phyloP scores from a whole-genome alignment of 2,113 vertebrate species.

The Lasiurus borealis region DNA sequence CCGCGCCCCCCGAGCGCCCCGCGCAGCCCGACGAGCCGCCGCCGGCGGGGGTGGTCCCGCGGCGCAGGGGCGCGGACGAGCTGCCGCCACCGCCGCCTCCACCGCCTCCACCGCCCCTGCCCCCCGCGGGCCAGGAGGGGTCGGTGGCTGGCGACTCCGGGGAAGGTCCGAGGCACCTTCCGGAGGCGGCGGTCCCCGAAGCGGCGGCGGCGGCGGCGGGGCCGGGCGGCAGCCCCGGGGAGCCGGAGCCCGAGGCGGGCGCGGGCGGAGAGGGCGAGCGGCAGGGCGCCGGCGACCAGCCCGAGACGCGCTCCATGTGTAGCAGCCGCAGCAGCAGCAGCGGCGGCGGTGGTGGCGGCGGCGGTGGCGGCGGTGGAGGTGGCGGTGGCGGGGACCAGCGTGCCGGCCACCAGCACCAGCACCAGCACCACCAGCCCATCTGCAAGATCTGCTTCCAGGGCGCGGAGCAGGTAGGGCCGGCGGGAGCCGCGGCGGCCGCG shows the following conservation, averaged over 20 bases:
- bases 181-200: background rate
- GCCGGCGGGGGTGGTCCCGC: background rate
- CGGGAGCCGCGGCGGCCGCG: background rate
- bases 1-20: slow-evolving; percentile 1
- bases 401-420: slow-evolving; percentile 89
- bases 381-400: slow-evolving; percentile 82
- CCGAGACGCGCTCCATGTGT: slow-evolving; percentile 86
- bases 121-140: slow-evolving; percentile 31
- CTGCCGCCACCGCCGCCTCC: slow-evolving; percentile 51
- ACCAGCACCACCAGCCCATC: slow-evolving; percentile 92
- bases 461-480: slow-evolving; percentile 93
- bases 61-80: slow-evolving; percentile 50
- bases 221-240: slow-evolving; percentile 53
- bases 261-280: slow-evolving; percentile 64
- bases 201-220: background rate
- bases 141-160: slow-evolving; percentile 58
- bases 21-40: background rate
- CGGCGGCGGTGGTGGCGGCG: slow-evolving; percentile 87
- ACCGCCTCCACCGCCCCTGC: background rate
- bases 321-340: slow-evolving; percentile 91
- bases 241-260: slow-evolving; percentile 66
- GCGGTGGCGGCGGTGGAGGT: slow-evolving; percentile 82
- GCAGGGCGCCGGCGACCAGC: slow-evolving; percentile 56
- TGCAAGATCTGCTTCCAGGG: slow-evolving; percentile 97
- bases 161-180: slow-evolving; percentile 58